Base-by-base conservation (phyloP, 1,140 invertebrate species). In the Drusus annulatus region DNA sequence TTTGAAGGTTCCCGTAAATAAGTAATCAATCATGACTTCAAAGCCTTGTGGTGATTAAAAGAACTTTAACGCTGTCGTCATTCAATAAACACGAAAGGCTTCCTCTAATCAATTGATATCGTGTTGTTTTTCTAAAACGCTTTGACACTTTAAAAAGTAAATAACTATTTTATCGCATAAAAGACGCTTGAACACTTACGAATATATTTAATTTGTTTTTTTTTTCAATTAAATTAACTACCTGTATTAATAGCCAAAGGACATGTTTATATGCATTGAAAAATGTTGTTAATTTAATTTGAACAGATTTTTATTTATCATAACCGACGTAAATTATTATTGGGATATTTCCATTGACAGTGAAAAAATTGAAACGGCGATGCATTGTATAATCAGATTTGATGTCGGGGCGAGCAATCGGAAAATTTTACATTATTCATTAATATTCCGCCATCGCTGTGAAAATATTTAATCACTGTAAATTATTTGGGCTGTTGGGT, bases 391-490 rank as follows among this genome's bases (percentile, higher is more conserved):
- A 81, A 81, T 81, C 80, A 58, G 80, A 81, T 81, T 81, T 62
- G 54, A 50, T 50, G 79, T 78, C 52, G 36, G 63, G 28, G 75
- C 80, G 75, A 21, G 56, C 73, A 81, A 77, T 77, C 45, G 80
- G 80, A 81, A 81, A 81, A 81, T 81, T 81, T 76, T 51, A 16
- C 76, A 54, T 51, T 63, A 68, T 79, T 63, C 23, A 74, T 62
- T 74, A 45, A 60, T 76, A 51, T 65, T 65, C 3, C n/a, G 31
- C 65, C 58, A 51, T 65, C 31, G 76, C 76, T 36, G 31, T 45
- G 71, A 56, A 74, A 58, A 31, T 54, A 74, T 74, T 74, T 31
- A 74, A 74, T 74, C 19, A 16, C 62, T 65, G 21, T 21, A 25
- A 45, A 50, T 69, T 51, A 69, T 69, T 69, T 50, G 16, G 21